These are phyloP conservation scores for Periophthalmus modestus DNA, from an alignment of 2,113 vertebrate species.

Conservation along the genomic window DNA sequence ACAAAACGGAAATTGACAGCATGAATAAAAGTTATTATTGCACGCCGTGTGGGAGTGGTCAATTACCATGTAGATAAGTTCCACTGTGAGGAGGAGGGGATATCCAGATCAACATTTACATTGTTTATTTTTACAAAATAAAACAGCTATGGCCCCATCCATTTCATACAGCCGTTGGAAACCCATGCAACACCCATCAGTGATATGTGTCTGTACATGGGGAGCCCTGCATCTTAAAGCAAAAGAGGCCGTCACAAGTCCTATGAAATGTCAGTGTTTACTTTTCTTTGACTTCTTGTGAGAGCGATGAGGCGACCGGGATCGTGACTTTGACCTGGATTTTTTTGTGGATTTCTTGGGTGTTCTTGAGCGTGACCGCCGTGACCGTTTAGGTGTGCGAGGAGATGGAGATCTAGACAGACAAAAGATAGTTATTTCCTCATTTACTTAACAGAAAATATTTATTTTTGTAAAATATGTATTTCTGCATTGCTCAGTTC, in stretches of 20 bases:
- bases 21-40: slow-evolving; percentile 69
- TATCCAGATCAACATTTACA: slow-evolving; percentile 64
- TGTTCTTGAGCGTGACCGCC: slow-evolving; percentile 91
- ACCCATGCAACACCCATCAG: slow-evolving; percentile 76
- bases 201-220: slow-evolving; percentile 80
- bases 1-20: slow-evolving; percentile 77
- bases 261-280: slow-evolving; percentile 89
- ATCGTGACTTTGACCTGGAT: slow-evolving; percentile 94
- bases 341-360: slow-evolving; percentile 98
- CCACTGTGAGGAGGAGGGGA: slow-evolving; percentile 42
- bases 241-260: slow-evolving; percentile 29
- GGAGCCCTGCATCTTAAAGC: slow-evolving; percentile 84
- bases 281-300: slow-evolving; percentile 99
- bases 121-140: slow-evolving; percentile 77
- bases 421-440: not conserved
- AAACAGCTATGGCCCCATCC: slow-evolving; percentile 68
- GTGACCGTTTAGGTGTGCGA: slow-evolving; percentile 93
- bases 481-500: not conserved
- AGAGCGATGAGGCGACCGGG: slow-evolving; percentile 95
- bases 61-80: slow-evolving; percentile 62
- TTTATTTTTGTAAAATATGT: not conserved
- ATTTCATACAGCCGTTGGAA: slow-evolving; percentile 51
- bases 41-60: slow-evolving; percentile 57
- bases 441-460: not conserved
- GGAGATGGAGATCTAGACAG: slow-evolving; percentile 87